These are phyloP conservation scores for Nomada flava DNA, from an alignment of 2,888 invertebrate species.

Conservation along the genomic window DNA sequence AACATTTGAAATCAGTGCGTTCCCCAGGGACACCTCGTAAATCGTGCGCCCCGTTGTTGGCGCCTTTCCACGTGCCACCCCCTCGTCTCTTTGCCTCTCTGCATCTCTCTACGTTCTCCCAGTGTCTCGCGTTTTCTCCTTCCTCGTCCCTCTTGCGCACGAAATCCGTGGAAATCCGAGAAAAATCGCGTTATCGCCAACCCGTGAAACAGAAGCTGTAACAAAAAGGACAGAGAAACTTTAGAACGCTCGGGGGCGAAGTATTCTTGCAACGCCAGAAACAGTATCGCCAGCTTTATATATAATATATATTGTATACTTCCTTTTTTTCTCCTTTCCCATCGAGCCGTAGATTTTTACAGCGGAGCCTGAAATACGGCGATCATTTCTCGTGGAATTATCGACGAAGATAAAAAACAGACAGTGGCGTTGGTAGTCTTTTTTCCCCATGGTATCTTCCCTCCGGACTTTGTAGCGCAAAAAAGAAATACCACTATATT, in stretches of 20 bases:
- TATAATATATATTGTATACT: not conserved
- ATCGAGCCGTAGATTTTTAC: conserved; percentile 19
- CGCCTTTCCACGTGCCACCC: conserved; percentile 64
- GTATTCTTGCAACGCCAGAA: conserved; percentile 7
- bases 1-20: conserved; percentile 75
- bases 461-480: no score
- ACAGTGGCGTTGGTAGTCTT: conserved; percentile 14
- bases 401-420: conserved; percentile 25
- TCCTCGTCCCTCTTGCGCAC: conserved; percentile 22
- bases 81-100: conserved; percentile 13
- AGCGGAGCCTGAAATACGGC: conserved; percentile 23
- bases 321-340: not conserved
- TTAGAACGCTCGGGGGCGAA: conserved; percentile 23
- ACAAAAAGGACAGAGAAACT: conserved; percentile 18
- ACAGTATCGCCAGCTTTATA: conserved; percentile 31
- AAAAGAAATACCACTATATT: not conserved
- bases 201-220: conserved; percentile 66
- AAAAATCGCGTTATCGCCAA: conserved; percentile 71
- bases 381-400: conserved; percentile 25
- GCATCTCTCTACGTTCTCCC: conserved; percentile 13
- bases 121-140: conserved; percentile 4
- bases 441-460: not conserved
- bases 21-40: conserved; percentile 73
- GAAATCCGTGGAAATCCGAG: conserved; percentile 66
- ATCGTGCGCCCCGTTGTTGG: conserved; percentile 71